phyloP scores from a whole-genome alignment of 2,797 vertebrate species.

The Pseudochromis fuscus region DNA sequence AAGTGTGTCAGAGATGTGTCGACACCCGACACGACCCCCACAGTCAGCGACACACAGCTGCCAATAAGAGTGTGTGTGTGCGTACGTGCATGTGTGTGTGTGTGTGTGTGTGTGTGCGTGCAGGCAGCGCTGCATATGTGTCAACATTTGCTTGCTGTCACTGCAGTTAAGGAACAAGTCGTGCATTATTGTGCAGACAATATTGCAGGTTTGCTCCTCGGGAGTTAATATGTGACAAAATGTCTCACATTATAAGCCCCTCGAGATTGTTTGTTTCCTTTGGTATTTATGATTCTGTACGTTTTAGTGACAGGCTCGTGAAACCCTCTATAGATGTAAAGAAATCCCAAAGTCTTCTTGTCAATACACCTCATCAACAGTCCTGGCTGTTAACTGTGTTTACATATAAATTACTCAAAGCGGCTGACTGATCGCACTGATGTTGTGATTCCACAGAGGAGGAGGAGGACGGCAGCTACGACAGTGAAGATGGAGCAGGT shows the following conservation, averaged over 20 bases:
- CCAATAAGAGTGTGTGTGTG: conserved; percentile 62
- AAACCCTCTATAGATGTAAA: conserved; percentile 9
- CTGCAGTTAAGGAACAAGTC: conserved; percentile 34
- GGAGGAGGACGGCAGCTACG: conserved; percentile 87
- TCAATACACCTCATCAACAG: conserved; percentile 46
- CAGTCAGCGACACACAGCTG: conserved; percentile 72
- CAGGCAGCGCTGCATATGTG: conserved; percentile 14
- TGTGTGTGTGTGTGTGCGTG: conserved; percentile 26
- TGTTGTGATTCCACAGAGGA: conserved; percentile 78
- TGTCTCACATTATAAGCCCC: background rate
- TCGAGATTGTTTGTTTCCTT: background rate
- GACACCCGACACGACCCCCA: conserved; percentile 82
- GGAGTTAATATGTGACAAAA: conserved; percentile 18
- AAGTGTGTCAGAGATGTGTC: conserved; percentile 85
- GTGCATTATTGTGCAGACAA: conserved; percentile 40
- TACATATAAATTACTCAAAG: conserved; percentile 51
- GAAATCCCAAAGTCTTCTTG: conserved; percentile 50
- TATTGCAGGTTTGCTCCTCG: conserved; percentile 13
- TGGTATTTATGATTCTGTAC: background rate
- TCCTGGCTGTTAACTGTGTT: conserved; percentile 38
- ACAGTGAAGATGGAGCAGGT: conserved; percentile 86
- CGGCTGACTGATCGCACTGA: conserved; percentile 65
- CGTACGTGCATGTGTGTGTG: conserved; percentile 22
- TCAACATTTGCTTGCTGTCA: conserved; percentile 41
- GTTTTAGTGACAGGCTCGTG: conserved; percentile 23